Base-by-base conservation (phyloP, 2,113 vertebrate species). In the Laterallus jamaicensis region DNA sequence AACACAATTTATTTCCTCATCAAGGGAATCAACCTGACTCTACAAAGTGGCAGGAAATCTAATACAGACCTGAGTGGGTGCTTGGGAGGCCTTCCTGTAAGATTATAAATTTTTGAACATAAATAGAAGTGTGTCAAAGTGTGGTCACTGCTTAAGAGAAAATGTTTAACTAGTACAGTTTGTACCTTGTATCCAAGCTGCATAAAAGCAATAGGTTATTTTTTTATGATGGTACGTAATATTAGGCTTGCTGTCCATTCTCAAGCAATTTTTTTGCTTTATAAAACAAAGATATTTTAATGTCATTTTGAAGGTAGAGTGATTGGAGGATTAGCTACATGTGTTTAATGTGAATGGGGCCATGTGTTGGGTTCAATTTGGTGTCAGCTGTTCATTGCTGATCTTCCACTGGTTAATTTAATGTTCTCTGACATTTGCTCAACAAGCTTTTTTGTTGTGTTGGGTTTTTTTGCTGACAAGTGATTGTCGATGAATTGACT, bases 351-450 rank as follows among this genome's bases (percentile, higher is more conserved):
- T 73, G 91, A 94, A 92, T 60, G 56, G 82, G 94, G 84, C 92
- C 94, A 92, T 81, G 91, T 85, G 85, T 88, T 93, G 90, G 91
- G 81, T 95, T 96, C 92, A 90, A 1, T 86, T 76, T 93, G 85
- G 95, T 95, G 93, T 94, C 97, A 97, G 96, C 96, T 97, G 96
- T 86, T 94, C 91, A 77, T 84, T 95, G 91, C 82, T 90, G 82
- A 80, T 93, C 92, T 96, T 87, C 16, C 39, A 88, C 90, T 82
- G 69, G 42, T 91, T 95, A 91, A 78, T 96, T 97, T 96, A 97
- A 73, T 90, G 71, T 82, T 87, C 74, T 79, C 77, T 96, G 89
- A 95, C 90, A n/a, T 93, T 92, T 82, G 82, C 63, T 83, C 84
- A 68, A 42, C 70, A 37, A 79, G 69, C 10, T 81, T 94, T 91